These are phyloP conservation scores for Drosophila bipectinata DNA, from an alignment of 1,140 invertebrate genomes.

Conservation along the genomic window DNA sequence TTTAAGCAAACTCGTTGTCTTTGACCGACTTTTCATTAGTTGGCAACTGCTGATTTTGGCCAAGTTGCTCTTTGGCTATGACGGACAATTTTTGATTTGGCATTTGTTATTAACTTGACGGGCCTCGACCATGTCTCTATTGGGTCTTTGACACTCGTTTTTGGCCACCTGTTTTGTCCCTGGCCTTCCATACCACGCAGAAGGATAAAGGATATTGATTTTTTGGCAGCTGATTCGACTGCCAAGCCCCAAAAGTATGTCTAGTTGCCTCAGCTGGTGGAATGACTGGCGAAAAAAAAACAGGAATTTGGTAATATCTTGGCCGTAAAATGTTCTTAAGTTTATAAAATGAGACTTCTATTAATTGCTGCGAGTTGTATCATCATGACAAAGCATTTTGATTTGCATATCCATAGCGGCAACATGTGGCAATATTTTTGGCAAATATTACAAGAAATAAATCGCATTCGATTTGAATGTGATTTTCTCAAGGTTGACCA, in stretches of 20 bases:
- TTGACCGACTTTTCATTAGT: slow-evolving; percentile 65
- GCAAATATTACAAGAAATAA: neutral
- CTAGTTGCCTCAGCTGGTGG: slow-evolving; percentile 19
- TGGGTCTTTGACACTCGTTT: slow-evolving; percentile 13
- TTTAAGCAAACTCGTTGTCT: slow-evolving; percentile 69
- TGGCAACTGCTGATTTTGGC: slow-evolving; percentile 40
- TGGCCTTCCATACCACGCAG: slow-evolving; percentile 18
- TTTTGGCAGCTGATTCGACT: neutral
- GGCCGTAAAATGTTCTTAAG: slow-evolving; percentile 28
- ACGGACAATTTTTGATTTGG: slow-evolving; percentile 27
- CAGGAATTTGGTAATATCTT: neutral
- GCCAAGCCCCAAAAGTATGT: neutral
- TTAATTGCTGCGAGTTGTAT: slow-evolving; percentile 15
- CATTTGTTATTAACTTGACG: neutral
- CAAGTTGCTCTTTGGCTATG: slow-evolving; percentile 28
- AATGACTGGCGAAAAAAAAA: slow-evolving; percentile 24
- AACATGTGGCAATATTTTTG: slow-evolving; percentile 8
- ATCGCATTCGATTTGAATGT: neutral
- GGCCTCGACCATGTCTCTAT: slow-evolving; percentile 40
- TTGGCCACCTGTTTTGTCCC: slow-evolving; percentile 1
- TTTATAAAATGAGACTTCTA: neutral
- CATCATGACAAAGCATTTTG: slow-evolving; percentile 33
- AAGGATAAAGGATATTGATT: neutral
- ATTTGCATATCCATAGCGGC: slow-evolving; percentile 20
- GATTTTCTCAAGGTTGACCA: neutral